Base-by-base conservation (phyloP, 2,888 invertebrate genomes). In the Acholoe squamosa region DNA sequence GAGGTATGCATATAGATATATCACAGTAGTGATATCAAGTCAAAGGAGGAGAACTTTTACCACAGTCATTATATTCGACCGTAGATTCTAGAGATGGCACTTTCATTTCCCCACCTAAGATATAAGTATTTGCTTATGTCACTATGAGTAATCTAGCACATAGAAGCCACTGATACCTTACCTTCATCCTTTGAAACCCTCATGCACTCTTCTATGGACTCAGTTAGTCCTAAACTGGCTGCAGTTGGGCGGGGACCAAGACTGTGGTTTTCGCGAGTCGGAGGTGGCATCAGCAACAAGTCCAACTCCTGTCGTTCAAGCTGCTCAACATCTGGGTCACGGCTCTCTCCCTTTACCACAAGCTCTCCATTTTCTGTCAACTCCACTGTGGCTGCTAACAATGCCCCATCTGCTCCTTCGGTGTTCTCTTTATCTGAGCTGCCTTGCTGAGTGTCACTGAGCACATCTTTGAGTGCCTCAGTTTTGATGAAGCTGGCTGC, bases 221-320 rank as follows among this genome's bases (percentile, higher is more conserved):
- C 96, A 0, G 96, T 97, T 0, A 98, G 96, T 28, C 98, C 98
- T 96, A 98, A 97, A 16, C 98, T 97, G 3, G 97, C 97, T 93
- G 98, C 97, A 93, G 96, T 95, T 16, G 96, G 94, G 28, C 92
- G 89, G 0, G 92, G 92, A 0, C 91, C 92, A 25, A 56, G 22
- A 22, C 33, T 54, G 10, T 31, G 19, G 22, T n/a, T 25, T 31
- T 71, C 89, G 19, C 28, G 12, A 52, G 51, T 1, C 12, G 92
- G 90, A n/a, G 92, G 90, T 22, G 91, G 92, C 90, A 91, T 92
- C 43, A 92, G 89, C 31, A 92, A 34, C 61, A 86, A 52, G 61
- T 91, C 91, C 71, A 91, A 43, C 43, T 92, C 92, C 5, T 52
- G 61, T 33, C 80, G 61, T 31, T 91, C 91, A 19, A 92, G 52